These are phyloP conservation scores for Meloidogyne hapla DNA, from an alignment of 1,140 invertebrate species.

Conservation along the genomic window DNA sequence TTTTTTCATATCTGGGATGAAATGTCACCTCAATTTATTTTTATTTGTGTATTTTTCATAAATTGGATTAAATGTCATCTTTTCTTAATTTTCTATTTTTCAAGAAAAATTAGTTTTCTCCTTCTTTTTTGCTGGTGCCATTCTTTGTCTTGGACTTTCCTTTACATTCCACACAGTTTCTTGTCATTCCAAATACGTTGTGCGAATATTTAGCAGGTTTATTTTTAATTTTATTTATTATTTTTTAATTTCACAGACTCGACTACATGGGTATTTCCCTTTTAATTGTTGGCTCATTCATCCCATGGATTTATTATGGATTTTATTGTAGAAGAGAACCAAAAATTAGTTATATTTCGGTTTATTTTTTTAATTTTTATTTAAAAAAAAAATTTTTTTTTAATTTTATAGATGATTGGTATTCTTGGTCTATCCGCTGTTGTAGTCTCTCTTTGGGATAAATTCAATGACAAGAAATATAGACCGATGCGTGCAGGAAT, in stretches of 20 bases:
- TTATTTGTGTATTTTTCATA: too few relatives aligned
- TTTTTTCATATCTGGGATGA: too few relatives aligned
- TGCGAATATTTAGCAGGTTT: conserved; percentile 93
- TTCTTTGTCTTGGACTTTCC: conserved; percentile 93
- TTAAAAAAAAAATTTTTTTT: conserved; percentile 70
- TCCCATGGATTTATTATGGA: conserved; percentile 98
- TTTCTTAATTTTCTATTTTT: conserved; percentile 28
- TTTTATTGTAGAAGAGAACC: conserved; percentile 80
- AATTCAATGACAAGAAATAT: conserved; percentile 87
- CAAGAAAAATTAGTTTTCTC: conserved; percentile 73
- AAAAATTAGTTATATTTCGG: conserved; percentile 67
- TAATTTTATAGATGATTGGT: conserved; percentile 73
- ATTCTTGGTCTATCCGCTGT: conserved; percentile 87
- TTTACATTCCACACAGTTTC: conserved; percentile 96
- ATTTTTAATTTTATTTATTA: conserved; percentile 50
- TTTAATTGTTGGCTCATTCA: conserved; percentile 96
- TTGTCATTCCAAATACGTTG: conserved; percentile 91
- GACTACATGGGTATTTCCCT: conserved; percentile 98
- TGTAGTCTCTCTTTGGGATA: conserved; percentile 94
- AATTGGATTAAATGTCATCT: too few relatives aligned
- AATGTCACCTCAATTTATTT: too few relatives aligned
- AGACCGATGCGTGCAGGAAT: conserved; percentile 79
- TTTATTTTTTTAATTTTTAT: conserved; percentile 75
- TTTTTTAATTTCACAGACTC: conserved; percentile 66
- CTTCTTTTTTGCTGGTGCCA: conserved; percentile 90